Percentiles rank a stretch among this genome's conserved stretches.
Evolutionary conservation across 2,797 vertebrate species (phyloP).

Genomic region (Takifugu rubripes): DNA sequence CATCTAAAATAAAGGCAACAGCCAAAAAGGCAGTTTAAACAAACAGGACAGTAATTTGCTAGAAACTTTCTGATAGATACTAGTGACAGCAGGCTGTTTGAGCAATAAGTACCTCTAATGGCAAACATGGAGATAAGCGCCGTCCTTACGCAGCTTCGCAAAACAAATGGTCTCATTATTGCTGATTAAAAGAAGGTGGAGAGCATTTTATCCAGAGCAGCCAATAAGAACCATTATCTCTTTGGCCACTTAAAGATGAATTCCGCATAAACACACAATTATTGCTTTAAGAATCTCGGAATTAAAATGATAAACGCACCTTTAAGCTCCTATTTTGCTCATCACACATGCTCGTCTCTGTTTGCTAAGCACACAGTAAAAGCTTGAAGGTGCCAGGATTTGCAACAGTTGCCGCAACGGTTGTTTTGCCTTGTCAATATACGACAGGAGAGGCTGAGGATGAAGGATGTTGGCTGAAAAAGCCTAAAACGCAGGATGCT

Average conservation of each 20-base stretch:
- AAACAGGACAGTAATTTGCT: constrained; percentile 3
- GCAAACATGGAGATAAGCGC: constrained; percentile 58
- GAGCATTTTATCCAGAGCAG: constrained; percentile 40
- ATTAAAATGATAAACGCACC: not conserved
- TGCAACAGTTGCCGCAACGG: constrained; percentile 13
- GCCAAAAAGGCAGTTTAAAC: not conserved
- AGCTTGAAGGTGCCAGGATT: constrained; percentile 11
- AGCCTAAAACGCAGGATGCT: constrained; percentile 6
- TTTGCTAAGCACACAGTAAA: constrained; percentile 1
- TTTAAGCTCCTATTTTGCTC: not conserved
- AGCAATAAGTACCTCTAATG: constrained; percentile 56
- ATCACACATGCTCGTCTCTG: constrained; percentile 7
- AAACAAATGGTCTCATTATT: constrained; percentile 72
- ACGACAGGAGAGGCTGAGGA: constrained; percentile 13
- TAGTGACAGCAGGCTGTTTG: constrained; percentile 42
- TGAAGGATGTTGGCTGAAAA: constrained; percentile 9
- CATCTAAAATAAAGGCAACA: not conserved
- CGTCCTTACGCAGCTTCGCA: constrained; percentile 40
- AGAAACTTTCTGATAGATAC: constrained; percentile 48
- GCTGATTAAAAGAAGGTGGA: constrained; percentile 43
- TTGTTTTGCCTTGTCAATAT: constrained; percentile 44
- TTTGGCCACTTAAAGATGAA: constrained; percentile 7
- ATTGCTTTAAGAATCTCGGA: not conserved
- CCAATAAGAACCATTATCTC: constrained; percentile 14
- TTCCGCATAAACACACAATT: not conserved